These are phyloP conservation scores for Coenobita brevimanus DNA, from an alignment of 1,140 invertebrate genomes.

Conservation along the genomic window DNA sequence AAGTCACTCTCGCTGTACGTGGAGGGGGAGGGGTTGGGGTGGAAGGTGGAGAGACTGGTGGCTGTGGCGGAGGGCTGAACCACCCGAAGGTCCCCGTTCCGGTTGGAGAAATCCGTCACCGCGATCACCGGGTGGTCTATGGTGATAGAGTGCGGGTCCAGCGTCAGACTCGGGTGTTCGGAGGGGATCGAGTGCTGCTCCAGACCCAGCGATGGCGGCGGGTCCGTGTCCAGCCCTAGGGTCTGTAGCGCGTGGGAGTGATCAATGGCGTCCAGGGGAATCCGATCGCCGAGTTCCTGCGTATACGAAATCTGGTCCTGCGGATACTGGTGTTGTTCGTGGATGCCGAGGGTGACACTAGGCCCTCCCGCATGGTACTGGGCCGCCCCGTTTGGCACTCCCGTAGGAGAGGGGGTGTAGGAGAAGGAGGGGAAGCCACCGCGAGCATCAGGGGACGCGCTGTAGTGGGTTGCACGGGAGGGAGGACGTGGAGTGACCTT, in stretches of 20 bases:
- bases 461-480: conserved; percentile 69
- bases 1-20: conserved; percentile 53
- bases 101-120: conserved; percentile 59
- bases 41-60: conserved; percentile 68
- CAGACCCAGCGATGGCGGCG: conserved; percentile 67
- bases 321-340: conserved; percentile 52
- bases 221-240: conserved; percentile 65
- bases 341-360: conserved; percentile 66
- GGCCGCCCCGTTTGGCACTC: conserved; percentile 66
- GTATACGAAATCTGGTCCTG: conserved; percentile 44
- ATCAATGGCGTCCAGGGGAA: conserved; percentile 31
- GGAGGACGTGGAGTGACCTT: conserved; percentile 65
- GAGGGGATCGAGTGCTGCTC: conserved; percentile 69
- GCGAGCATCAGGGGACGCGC: conserved; percentile 59
- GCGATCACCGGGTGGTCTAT: conserved; percentile 67
- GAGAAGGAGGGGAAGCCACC: conserved; percentile 64
- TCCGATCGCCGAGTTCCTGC: conserved; percentile 28
- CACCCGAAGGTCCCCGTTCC: conserved; percentile 64
- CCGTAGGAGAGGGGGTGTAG: conserved; percentile 68
- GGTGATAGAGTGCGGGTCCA: conserved; percentile 69
- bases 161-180: conserved; percentile 66
- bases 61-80: neutral
- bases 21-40: conserved; percentile 63
- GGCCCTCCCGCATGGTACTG: conserved; percentile 68
- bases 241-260: conserved; percentile 56